These are phyloP conservation scores for Tiliacea citrago DNA, from an alignment of 2,888 invertebrate genomes.

Conservation along the genomic window DNA sequence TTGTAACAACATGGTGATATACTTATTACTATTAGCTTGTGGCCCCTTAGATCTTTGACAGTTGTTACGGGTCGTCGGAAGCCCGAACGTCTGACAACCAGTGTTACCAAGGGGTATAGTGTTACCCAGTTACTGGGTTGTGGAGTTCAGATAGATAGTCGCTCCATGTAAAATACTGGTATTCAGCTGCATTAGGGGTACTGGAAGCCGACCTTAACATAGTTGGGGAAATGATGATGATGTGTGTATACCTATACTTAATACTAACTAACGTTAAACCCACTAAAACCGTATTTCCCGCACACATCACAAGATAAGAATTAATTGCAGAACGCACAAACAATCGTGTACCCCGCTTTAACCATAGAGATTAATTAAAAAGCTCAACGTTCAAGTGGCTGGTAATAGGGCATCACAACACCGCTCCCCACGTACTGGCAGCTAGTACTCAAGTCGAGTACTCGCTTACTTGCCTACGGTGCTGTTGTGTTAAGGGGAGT, in stretches of 20 bases:
- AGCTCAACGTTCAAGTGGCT: conserved; percentile 81
- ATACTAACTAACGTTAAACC: neutral
- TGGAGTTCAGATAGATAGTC: too few species aligned
- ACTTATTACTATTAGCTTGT: neutral
- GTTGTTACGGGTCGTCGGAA: too few species aligned
- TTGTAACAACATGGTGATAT: neutral
- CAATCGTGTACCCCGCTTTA: conserved; percentile 72
- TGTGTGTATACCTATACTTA: too few species aligned
- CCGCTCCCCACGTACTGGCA: conserved; percentile 71
- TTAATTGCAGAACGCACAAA: conserved; percentile 60
- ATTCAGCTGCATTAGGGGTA: too few species aligned
- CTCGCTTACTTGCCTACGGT: conserved; percentile 60
- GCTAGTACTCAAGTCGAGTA: conserved; percentile 73
- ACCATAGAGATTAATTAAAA: conserved; percentile 84
- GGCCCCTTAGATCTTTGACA: too few species aligned
- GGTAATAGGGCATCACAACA: conserved; percentile 86
- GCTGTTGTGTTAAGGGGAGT: conserved; percentile 72
- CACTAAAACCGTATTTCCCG: conserved; percentile 1
- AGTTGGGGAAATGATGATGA: neutral
- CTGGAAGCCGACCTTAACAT: too few species aligned
- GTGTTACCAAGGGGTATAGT: too few species aligned
- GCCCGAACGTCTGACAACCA: too few species aligned
- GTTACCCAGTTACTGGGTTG: too few species aligned
- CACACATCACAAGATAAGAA: conserved; percentile 38
- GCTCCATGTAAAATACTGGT: too few species aligned